Evolutionary conservation across 2,113 vertebrate species (phyloP).

Genomic region (Ophthalmolycus amberensis): DNA sequence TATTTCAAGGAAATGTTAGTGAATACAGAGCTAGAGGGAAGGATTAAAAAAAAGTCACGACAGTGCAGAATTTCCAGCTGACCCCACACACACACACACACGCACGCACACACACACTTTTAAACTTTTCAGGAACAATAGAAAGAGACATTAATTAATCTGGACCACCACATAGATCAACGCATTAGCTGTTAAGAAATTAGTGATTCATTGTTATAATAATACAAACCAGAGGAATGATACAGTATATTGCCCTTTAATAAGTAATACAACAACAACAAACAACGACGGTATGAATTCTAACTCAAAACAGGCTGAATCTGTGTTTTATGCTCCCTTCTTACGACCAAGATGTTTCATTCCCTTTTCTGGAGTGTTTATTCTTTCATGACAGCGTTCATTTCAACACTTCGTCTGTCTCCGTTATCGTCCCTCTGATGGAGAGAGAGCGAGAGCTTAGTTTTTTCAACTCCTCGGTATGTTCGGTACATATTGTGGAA

Average conservation of each 20-base stretch:
- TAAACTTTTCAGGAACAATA: not conserved
- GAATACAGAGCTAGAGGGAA: not conserved
- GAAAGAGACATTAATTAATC: not conserved
- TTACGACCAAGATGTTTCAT: not conserved
- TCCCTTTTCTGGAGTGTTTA: not conserved
- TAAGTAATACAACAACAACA: not conserved
- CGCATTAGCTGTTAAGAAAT: constrained; percentile 20
- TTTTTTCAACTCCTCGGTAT: too few relatives aligned
- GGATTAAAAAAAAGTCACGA: not conserved
- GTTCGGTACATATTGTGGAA: too few relatives aligned
- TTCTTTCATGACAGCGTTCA: not conserved
- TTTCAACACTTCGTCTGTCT: not conserved
- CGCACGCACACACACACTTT: not conserved
- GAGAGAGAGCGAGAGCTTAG: not conserved
- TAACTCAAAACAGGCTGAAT: not conserved
- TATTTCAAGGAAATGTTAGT: not conserved
- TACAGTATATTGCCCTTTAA: constrained; percentile 30
- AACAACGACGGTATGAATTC: not conserved
- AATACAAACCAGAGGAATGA: not conserved
- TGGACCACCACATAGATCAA: not conserved
- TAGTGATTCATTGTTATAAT: not conserved
- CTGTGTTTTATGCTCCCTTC: not conserved
- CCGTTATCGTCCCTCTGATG: not conserved
- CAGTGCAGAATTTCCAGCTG: not conserved
- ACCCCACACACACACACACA: too few relatives aligned